Evolutionary conservation across 1,140 invertebrate genomes (phyloP).

Genomic region (Hyphantria cunea): DNA sequence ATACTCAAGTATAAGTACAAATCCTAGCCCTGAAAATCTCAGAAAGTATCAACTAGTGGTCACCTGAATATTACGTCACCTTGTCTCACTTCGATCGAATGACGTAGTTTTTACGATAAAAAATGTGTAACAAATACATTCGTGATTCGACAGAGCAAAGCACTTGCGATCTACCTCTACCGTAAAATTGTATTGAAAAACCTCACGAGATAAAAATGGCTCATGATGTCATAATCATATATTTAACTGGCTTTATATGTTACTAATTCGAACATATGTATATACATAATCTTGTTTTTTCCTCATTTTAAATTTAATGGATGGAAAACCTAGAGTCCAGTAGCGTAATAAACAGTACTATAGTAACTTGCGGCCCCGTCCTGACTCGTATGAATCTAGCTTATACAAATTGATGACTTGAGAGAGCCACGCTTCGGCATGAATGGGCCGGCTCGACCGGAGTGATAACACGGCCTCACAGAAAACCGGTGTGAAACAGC

Average conservation of each 20-base stretch:
- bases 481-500: no score
- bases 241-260: neutral
- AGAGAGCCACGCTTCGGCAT: no score
- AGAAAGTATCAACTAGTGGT: neutral
- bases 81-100: neutral
- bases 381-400: no score
- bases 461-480: no score
- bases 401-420: no score
- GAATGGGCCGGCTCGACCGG: no score
- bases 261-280: neutral
- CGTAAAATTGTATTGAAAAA: conserved; percentile 8
- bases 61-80: conserved; percentile 1
- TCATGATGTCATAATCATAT: conserved; percentile 3
- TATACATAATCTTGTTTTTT: no score
- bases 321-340: no score
- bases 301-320: no score
- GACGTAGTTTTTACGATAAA: conserved; percentile 5
- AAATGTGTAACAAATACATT: conserved; percentile 4
- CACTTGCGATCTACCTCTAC: neutral
- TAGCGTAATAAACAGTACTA: no score
- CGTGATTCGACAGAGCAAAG: neutral
- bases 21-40: neutral
- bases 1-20: no score
- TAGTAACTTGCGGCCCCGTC: no score
- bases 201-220: neutral